Evolutionary conservation across 2,888 invertebrate species (phyloP).

Genomic region (Formica aserva): DNA sequence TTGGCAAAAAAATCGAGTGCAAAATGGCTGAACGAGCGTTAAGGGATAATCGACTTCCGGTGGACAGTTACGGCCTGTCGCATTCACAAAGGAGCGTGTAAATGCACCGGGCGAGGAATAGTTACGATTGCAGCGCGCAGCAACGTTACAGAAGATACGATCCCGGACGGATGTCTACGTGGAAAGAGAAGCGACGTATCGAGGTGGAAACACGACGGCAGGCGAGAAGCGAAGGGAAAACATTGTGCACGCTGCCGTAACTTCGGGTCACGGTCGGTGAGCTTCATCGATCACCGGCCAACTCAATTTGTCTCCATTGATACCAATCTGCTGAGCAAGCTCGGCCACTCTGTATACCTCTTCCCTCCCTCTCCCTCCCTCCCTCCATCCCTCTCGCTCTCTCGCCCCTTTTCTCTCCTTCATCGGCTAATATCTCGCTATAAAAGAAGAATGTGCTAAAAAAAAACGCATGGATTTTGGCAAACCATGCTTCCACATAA

Average conservation of each 20-base stretch:
- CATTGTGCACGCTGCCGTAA: conserved; percentile 81
- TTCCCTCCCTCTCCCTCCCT: conserved; percentile 1
- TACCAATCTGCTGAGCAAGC: conserved; percentile 85
- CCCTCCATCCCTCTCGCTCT: conserved; percentile 18
- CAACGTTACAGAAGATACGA: conserved; percentile 59
- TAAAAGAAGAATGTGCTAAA: conserved; percentile 46
- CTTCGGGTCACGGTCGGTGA: conserved; percentile 83
- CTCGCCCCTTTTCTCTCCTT: conserved; percentile 43
- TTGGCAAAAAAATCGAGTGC: conserved; percentile 31
- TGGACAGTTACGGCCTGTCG: conserved; percentile 51
- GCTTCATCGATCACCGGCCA: conserved; percentile 85
- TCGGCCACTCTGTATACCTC: conserved; percentile 59
- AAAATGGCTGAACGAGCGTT: conserved; percentile 54
- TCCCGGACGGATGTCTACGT: conserved; percentile 67
- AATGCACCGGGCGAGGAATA: conserved; percentile 61
- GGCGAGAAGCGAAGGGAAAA: conserved; percentile 74
- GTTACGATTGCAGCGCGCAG: conserved; percentile 46
- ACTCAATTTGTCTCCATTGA: conserved; percentile 86
- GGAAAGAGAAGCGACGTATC: conserved; percentile 62
- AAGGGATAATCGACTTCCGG: conserved; percentile 80
- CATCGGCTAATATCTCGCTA: conserved; percentile 60
- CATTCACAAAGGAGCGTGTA: conserved; percentile 60
- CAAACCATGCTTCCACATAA: neutral
- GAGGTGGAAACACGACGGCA: conserved; percentile 56
- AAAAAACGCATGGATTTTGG: conserved; percentile 39